Conservation (phyloP, 1,140 invertebrate genomes). For the Caenorhabditis briggsae region DNA sequence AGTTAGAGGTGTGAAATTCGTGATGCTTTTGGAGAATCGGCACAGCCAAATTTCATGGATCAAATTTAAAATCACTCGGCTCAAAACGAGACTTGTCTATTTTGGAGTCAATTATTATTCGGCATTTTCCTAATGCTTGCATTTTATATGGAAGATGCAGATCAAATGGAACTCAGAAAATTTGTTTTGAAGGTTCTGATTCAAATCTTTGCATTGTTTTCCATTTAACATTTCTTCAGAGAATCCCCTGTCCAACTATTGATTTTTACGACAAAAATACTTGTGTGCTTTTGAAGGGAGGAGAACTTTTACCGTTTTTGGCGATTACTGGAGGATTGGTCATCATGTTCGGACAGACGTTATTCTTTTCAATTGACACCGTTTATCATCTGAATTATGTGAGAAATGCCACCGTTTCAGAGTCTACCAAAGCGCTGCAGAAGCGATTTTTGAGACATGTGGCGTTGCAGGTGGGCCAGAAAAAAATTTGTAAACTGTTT, state of each 20-base stretch:
- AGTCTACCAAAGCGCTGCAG: constrained; percentile 1
- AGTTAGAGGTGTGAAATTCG: too few species aligned
- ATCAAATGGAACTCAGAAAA: neutral
- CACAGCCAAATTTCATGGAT: constrained; percentile 1
- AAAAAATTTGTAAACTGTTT: neutral
- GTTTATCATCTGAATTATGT: constrained; percentile 19
- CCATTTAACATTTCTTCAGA: neutral
- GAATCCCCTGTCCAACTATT: constrained; percentile 5
- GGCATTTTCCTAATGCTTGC: neutral
- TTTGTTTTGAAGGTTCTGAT: neutral
- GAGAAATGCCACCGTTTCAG: neutral
- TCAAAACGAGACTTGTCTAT: neutral
- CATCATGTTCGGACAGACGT: too few species aligned
- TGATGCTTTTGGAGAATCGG: constrained; percentile 8
- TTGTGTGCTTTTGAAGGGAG: constrained; percentile 14
- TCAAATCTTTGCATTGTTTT: too few species aligned
- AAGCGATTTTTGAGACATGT: neutral
- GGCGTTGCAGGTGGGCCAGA: neutral
- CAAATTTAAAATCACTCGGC: neutral
- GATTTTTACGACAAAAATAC: constrained; percentile 2
- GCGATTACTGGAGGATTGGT: neutral
- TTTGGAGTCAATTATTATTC: neutral
- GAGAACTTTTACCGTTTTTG: neutral
- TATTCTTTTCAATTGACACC: neutral
- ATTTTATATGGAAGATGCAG: constrained; percentile 27